Evolutionary conservation across 2,797 vertebrate species (phyloP).

Genomic region (Pseudomugil gertrudae): DNA sequence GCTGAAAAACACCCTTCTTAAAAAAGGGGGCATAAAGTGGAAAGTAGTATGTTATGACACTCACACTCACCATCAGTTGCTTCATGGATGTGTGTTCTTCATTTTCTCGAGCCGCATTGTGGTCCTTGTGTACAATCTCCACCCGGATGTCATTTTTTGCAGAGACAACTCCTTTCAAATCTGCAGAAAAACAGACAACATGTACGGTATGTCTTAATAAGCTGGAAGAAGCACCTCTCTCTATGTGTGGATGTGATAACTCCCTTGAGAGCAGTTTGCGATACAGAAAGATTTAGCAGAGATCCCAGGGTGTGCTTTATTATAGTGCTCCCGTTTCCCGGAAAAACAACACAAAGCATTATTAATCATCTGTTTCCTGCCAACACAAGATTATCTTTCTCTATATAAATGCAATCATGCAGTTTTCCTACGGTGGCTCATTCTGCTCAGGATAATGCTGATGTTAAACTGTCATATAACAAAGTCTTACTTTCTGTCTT

Average conservation of each 20-base stretch:
- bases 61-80: slow-evolving; percentile 95
- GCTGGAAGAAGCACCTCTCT: slow-evolving; percentile 41
- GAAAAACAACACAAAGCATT: slow-evolving; percentile 61
- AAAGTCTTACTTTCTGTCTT: slow-evolving; percentile 89
- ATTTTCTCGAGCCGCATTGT: slow-evolving; percentile 87
- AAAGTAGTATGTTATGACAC: slow-evolving; percentile 66
- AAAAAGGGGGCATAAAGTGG: slow-evolving; percentile 16
- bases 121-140: slow-evolving; percentile 98
- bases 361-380: slow-evolving; percentile 67
- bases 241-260: slow-evolving; percentile 62
- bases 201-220: slow-evolving; percentile 46
- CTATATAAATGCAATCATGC: slow-evolving; percentile 72
- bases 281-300: slow-evolving; percentile 61
- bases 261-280: slow-evolving; percentile 50
- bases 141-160: slow-evolving; percentile 98
- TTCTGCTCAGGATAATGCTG: slow-evolving; percentile 73
- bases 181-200: slow-evolving; percentile 76
- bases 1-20: neutral
- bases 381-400: slow-evolving; percentile 64
- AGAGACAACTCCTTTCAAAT: slow-evolving; percentile 96
- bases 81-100: slow-evolving; percentile 96
- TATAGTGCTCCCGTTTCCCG: slow-evolving; percentile 42
- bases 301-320: slow-evolving; percentile 52
- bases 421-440: slow-evolving; percentile 63
- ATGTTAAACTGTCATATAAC: slow-evolving; percentile 79